Evolutionary conservation across 2,113 vertebrate genomes (phyloP).

Genomic region (Hypomesus transpacificus): DNA sequence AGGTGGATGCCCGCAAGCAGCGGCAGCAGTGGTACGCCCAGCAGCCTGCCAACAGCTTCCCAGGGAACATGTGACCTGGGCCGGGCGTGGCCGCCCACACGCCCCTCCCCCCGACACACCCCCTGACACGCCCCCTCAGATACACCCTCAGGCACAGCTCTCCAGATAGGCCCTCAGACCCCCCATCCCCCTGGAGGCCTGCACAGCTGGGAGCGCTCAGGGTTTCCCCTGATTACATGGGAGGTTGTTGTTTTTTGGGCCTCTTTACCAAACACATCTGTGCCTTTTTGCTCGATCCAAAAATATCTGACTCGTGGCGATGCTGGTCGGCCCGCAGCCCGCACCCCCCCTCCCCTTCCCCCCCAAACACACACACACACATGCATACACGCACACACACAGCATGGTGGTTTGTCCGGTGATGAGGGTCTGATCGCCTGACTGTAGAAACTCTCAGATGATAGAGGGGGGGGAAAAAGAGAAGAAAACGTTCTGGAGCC

Average conservation of each 20-base stretch:
- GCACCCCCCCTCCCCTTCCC: background rate
- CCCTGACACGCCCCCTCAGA: too few relatives aligned
- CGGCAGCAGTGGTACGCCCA: slow-evolving; percentile 92
- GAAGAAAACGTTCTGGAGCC: slow-evolving; percentile 18
- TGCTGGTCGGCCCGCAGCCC: background rate
- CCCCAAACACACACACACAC: background rate
- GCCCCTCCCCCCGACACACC: too few relatives aligned
- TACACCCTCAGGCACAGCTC: too few relatives aligned
- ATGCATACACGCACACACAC: background rate
- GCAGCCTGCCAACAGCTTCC: slow-evolving; percentile 85
- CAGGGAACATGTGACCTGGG: slow-evolving; percentile 68
- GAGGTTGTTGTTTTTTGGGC: slow-evolving; percentile 37
- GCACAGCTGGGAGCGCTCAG: slow-evolving; percentile 44
- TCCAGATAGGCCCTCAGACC: too few relatives aligned
- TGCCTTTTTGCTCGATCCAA: slow-evolving; percentile 65
- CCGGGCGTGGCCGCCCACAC: too few relatives aligned
- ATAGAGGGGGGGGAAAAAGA: slow-evolving; percentile 31
- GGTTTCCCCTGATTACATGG: slow-evolving; percentile 41
- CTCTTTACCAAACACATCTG: slow-evolving; percentile 64
- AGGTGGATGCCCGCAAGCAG: slow-evolving; percentile 91
- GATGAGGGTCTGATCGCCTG: slow-evolving; percentile 38
- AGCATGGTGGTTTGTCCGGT: slow-evolving; percentile 18
- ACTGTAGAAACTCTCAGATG: slow-evolving; percentile 34
- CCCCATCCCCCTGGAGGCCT: background rate
- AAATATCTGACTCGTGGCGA: slow-evolving; percentile 48